Conservation (phyloP, 2,888 invertebrate genomes). For the Dryomyza anilis region DNA sequence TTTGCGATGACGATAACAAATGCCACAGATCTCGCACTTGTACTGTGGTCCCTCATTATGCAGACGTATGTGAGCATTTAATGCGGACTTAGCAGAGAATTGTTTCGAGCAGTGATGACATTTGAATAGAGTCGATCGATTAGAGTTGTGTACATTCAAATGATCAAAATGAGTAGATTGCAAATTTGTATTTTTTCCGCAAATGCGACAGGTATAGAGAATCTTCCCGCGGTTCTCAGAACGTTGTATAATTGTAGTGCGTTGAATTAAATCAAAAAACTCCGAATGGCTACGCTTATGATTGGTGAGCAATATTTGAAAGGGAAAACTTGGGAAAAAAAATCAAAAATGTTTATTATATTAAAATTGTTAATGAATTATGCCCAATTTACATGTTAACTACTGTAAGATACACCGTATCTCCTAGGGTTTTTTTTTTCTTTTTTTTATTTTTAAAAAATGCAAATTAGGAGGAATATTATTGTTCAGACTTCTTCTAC, state of each 20-base stretch:
- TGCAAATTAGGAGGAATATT: too few species aligned
- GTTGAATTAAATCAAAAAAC: slow-evolving; percentile 14
- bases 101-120: slow-evolving; percentile 27
- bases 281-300: slow-evolving; percentile 31
- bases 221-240: background rate
- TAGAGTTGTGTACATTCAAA: slow-evolving; percentile 28
- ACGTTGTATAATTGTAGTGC: slow-evolving; percentile 21
- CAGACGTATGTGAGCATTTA: slow-evolving; percentile 21
- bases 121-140: slow-evolving; percentile 23
- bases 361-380: background rate
- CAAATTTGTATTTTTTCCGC: slow-evolving; percentile 23
- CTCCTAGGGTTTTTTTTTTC: too few species aligned
- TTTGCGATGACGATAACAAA: slow-evolving; percentile 30
- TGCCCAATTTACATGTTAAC: too few species aligned
- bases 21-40: slow-evolving; percentile 30
- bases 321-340: slow-evolving; percentile 26
- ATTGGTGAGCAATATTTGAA: slow-evolving; percentile 30
- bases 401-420: too few species aligned
- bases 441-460: too few species aligned
- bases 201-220: slow-evolving; percentile 24
- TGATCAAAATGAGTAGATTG: slow-evolving; percentile 30
- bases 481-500: too few species aligned
- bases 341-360: background rate
- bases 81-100: slow-evolving; percentile 23
- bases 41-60: slow-evolving; percentile 30